Evolutionary conservation across 2,797 vertebrate genomes (phyloP).

Genomic region (Pipistrellus pygmaeus): DNA sequence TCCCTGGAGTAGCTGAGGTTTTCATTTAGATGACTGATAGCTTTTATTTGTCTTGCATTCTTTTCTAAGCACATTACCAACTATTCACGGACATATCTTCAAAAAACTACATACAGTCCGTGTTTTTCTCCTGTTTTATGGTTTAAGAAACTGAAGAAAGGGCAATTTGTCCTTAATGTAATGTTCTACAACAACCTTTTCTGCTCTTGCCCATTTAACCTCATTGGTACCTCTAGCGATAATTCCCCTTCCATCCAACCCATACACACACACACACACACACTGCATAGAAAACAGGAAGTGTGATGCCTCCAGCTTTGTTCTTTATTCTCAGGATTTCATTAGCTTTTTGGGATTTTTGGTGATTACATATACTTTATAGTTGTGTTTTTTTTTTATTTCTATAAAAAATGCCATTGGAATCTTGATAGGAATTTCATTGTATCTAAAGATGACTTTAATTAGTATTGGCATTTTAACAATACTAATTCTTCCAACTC

Average conservation of each 20-base stretch:
- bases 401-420: neutral
- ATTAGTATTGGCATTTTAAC: neutral
- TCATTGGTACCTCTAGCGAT: neutral
- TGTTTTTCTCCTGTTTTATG: neutral
- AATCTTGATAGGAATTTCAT: neutral
- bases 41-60: neutral
- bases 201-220: neutral
- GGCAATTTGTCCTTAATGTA: neutral
- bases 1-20: neutral
- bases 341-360: neutral
- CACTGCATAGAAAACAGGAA: neutral
- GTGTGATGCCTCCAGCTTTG: neutral
- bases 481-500: neutral
- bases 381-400: neutral
- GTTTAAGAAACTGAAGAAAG: constrained; percentile 9
- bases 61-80: neutral
- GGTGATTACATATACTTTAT: neutral
- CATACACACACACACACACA: neutral
- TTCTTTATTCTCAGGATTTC: neutral
- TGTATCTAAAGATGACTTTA: neutral
- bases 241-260: neutral
- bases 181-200: neutral
- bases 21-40: neutral
- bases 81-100: neutral
- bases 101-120: neutral